Base-by-base conservation (phyloP, 1,140 invertebrate genomes). In the Magallana gigas region DNA sequence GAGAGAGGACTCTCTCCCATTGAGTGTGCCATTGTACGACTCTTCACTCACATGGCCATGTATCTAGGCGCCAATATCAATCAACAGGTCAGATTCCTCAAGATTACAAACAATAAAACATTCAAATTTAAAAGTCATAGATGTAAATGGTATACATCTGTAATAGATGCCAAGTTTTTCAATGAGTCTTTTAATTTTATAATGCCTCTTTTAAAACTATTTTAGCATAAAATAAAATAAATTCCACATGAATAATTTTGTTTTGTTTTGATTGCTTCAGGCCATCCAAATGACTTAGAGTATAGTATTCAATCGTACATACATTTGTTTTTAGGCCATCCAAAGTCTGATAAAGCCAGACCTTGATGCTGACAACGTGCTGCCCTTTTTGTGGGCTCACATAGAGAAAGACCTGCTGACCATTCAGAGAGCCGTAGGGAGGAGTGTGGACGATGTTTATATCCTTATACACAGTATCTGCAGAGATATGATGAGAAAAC, bases 21-120 rank as follows among this genome's bases (percentile, higher is more conserved):
- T 16, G 71, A 88, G 14, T 92, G 90, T 76, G 84, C 91, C 36
- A 60, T 91, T 12, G n/a, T 91, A 9, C 88, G 92, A 59, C 83
- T 93, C 6, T 56, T 94, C 0, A 76, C 88, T 16, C 93, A 94
- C 85, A 85, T 92, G 76, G 81, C 92, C 8, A 88, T 93, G 90
- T 92, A 90, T 82, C 57, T 92, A 58, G 91, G 90, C 11, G 86
- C 92, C 59, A 85, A 87, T 62, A 60, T 82, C 29, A 87, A 89
- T 68, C 8, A 23, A 12, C 83, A 60, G 23, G 83, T 84, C 3
- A 83, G 81, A 0, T 57, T 23, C 8, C 8, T 57, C 1, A 16
- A 48, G 36, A 48, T 2, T 48, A 1, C 36, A 48, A 48, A 48
- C 5, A 48, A 48, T 48, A 48, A 48, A 48, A 48, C 36, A 48